Base-by-base conservation (phyloP, 2,888 invertebrate genomes). In the Drosophila mulleri region DNA sequence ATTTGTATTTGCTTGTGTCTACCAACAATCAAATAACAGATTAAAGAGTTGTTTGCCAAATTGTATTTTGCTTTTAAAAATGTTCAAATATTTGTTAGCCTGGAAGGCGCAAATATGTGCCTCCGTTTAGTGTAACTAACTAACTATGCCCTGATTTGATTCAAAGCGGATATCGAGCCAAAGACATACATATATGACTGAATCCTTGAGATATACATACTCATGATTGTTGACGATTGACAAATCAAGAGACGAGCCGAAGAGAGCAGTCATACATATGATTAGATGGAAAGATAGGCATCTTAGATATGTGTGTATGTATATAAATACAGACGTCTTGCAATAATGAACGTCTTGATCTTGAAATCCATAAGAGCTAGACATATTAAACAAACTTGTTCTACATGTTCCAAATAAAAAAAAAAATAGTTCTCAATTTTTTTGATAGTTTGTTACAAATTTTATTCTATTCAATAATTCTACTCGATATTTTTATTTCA, bases 1-100 rank as follows among this genome's bases (percentile, higher is more conserved):
- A 65, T 50, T 63, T 65, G 26, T 32, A 47, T 39, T n/a, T 12
- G 47, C 39, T 48, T 50, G 39, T 37, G 16, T 35, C 35, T 20
- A 20, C 26, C 56, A 44, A 32, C 20, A 57, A 32, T 44, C 23
- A 37, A 9, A 32, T 9, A 16, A 45, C 23, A 45, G 16, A 26
- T 45, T 16, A 23, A 53, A 35, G 37, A 53, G 29, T 35, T 57
- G 18, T 32, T 35, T 45, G n/a, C 1, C 45, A 45, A 57, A 57
- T 41, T 42, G 29, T 29, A 7, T n/a, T 26, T 41, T 7, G 9
- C 9, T 1, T 42, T 42, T 9, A 20, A 9, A n/a, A 29, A 29
- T 12, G n/a, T 2, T 6, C 11, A 48, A 11, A 23, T 20, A 47
- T 32, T 35, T 35, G 32, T 20, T 35, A 11, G 48, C 29, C 48